A percentile compares a stretch with the other conserved stretches of the same genome.
These are phyloP conservation scores for Xenopus laevis DNA, from an alignment of 2,113 vertebrate genomes.

Conservation along the genomic window DNA sequence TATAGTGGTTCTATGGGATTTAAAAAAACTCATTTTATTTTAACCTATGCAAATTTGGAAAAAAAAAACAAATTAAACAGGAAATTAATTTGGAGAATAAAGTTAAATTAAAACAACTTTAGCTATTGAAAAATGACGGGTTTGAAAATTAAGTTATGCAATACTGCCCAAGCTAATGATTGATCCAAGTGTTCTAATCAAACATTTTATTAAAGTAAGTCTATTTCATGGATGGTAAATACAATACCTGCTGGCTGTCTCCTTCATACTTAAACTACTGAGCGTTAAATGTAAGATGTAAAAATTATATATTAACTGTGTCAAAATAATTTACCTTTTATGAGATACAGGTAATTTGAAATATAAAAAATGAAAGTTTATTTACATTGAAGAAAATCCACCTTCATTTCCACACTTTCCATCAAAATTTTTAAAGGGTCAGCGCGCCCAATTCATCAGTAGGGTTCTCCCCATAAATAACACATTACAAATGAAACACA, in stretches of 20 bases:
- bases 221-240: slow-evolving; percentile 2
- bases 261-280: background rate
- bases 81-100: slow-evolving; percentile 27
- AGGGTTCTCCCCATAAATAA: no score
- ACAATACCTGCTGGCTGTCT: background rate
- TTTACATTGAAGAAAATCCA: no score
- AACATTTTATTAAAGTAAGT: background rate
- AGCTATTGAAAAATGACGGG: background rate
- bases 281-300: background rate
- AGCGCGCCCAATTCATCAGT: no score
- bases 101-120: slow-evolving; percentile 16
- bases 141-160: background rate
- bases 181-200: background rate
- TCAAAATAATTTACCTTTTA: no score
- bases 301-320: background rate
- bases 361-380: no score
- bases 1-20: background rate
- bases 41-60: slow-evolving; percentile 8
- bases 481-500: no score
- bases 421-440: no score
- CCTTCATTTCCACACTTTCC: no score
- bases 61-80: slow-evolving; percentile 26
- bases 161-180: slow-evolving; percentile 1
- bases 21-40: background rate
- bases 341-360: no score